phyloP scores from a whole-genome alignment of 2,797 vertebrate genomes.

The Paedocypris micromegethes region DNA sequence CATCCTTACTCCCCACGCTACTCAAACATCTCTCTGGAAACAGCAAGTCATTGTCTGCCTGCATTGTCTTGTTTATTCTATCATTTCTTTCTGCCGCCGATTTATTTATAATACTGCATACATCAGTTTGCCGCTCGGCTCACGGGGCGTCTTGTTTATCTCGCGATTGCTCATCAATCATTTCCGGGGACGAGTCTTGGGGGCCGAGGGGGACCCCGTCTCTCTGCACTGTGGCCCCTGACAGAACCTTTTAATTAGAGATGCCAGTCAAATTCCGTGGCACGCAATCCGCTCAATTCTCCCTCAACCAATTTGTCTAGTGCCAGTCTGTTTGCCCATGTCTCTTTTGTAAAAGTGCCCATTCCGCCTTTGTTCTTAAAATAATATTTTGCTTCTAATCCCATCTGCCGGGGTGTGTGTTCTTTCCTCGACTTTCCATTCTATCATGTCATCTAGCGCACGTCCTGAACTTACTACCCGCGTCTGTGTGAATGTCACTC shows the following conservation, averaged over 20 bases:
- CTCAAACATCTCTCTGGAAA: conserved; percentile 43
- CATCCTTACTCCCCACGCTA: not conserved
- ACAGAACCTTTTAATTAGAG: conserved; percentile 76
- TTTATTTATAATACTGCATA: conserved; percentile 68
- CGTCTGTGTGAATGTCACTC: conserved; percentile 30
- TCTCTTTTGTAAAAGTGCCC: conserved; percentile 1
- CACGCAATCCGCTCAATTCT: conserved; percentile 45
- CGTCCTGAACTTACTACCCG: conserved; percentile 43
- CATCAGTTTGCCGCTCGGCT: conserved; percentile 67
- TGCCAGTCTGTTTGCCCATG: conserved; percentile 13
- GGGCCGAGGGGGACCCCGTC: conserved; percentile 57
- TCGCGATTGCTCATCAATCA: conserved; percentile 77
- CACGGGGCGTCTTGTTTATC: conserved; percentile 69
- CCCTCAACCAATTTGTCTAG: conserved; percentile 11
- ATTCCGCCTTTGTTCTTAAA: conserved; percentile 21
- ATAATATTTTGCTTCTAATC: conserved; percentile 28
- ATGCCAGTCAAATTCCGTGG: conserved; percentile 66
- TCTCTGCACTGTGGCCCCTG: conserved; percentile 65
- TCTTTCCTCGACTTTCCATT: conserved; percentile 37
- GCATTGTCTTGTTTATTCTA: conserved; percentile 55
- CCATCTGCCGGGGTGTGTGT: conserved; percentile 42
- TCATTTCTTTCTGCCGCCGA: conserved; percentile 43
- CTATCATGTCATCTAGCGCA: conserved; percentile 55
- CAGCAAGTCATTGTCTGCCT: conserved; percentile 52
- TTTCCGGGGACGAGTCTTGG: conserved; percentile 61